Base-by-base conservation (phyloP, 2,888 invertebrate species). In the Spicauda simplicius region DNA sequence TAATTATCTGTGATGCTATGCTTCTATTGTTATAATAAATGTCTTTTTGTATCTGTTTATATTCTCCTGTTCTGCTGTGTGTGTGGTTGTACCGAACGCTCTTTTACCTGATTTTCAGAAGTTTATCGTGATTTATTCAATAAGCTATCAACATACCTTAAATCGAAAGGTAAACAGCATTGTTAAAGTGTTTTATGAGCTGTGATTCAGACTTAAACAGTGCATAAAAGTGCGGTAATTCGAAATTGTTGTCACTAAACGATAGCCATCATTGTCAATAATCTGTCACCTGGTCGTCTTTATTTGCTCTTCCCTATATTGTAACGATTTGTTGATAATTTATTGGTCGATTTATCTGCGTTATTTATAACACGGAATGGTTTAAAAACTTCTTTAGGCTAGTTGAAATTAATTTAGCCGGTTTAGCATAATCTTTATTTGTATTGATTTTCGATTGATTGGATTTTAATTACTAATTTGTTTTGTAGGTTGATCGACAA, bases 401-500 rank as follows among this genome's bases (percentile, higher is more conserved):
- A 14, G 14, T 41, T 18, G 18, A 10, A 50, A 18, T 18, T 10
- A 10, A 50, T 18, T 50, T 18, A 18, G 18, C 14, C 37, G 8
- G 16, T 50, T 16, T 18, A 19, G 37, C 8, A 19, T 19, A 18
- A 8, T 8, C 33, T 30, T 55, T 64, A 68, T 20, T 60, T 64
- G 25, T 68, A 70, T 70, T 66, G 70, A 68, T 71, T 73, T 68
- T 70, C 60, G 62, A 71, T 71, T 64, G 69, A 66, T 71, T 71
- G 70, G 62, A 68, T 54, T 19, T 19, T 45, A 59, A 65, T 59
- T 52, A 45, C 20, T n/a, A 48, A 50, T 37, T 67, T 55, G 18
- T 50, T 45, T 67, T 52, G 37, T 61, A 68, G 65, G 65, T 70
- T 54, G 59, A 71, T 55, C 73, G 73, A 96, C 95, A 94, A 97